phyloP scores from a whole-genome alignment of 1,140 invertebrate species.

The Leptinotarsa texana region DNA sequence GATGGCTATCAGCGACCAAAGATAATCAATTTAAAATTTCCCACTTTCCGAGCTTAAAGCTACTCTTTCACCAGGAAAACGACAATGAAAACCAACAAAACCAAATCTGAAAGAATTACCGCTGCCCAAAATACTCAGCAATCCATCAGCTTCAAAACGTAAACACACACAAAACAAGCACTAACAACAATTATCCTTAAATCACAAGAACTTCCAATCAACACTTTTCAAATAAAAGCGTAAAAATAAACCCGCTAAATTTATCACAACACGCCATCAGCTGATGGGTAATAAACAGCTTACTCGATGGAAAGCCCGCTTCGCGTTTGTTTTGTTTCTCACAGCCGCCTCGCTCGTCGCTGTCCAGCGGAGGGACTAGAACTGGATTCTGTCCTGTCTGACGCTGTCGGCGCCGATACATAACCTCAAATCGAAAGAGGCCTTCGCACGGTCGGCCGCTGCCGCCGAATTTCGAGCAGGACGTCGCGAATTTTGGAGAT shows the following conservation, averaged over 20 bases:
- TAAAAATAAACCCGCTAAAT: conserved; percentile 45
- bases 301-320: conserved; percentile 29
- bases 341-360: conserved; percentile 6
- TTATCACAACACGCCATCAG: conserved; percentile 28
- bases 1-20: too few relatives aligned
- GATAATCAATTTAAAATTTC: too few relatives aligned
- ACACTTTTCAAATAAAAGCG: conserved; percentile 29
- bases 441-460: conserved; percentile 20
- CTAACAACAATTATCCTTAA: not conserved
- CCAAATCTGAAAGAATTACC: not conserved
- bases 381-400: not conserved
- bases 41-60: not conserved
- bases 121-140: not conserved
- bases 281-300: conserved; percentile 23
- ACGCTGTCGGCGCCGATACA: conserved; percentile 3
- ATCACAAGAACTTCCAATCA: conserved; percentile 19
- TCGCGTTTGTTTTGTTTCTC: not conserved
- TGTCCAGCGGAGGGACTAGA: conserved; percentile 14
- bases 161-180: not conserved
- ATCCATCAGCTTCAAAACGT: not conserved
- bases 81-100: not conserved
- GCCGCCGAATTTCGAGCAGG: conserved; percentile 19
- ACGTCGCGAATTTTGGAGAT: not conserved
- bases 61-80: not conserved
- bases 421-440: conserved; percentile 32